Conservation (phyloP, 1,140 invertebrate species). For the Aphaenogaster floridana region DNA sequence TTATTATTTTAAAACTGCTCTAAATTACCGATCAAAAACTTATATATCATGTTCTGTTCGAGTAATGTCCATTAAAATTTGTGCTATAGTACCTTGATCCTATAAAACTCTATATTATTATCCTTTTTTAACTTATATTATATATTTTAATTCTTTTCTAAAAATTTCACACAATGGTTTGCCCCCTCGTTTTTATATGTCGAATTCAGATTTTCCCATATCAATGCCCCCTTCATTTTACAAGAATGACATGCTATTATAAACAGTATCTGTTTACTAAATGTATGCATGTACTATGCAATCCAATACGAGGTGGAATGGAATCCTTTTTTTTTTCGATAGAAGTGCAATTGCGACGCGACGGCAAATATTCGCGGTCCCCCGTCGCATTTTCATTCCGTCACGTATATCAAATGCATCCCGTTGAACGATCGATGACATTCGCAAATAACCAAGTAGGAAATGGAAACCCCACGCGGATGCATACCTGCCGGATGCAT, state of each 20-base stretch:
- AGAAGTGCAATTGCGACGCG: background rate
- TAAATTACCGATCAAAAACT: background rate
- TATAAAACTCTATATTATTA: background rate
- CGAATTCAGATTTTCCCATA: background rate
- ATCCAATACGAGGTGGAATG: background rate
- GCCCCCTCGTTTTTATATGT: background rate
- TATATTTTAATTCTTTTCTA: background rate
- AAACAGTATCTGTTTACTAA: conserved; percentile 29
- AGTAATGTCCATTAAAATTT: background rate
- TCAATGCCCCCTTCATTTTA: background rate
- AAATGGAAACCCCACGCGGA: conserved; percentile 46
- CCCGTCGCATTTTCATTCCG: conserved; percentile 21
- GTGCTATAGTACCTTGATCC: background rate
- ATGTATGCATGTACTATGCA: background rate
- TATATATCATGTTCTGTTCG: background rate
- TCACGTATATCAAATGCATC: conserved; percentile 33
- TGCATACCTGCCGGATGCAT: conserved; percentile 47
- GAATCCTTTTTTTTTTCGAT: background rate
- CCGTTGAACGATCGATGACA: conserved; percentile 51
- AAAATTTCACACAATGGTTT: background rate
- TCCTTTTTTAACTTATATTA: too few relatives aligned
- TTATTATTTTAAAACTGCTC: background rate
- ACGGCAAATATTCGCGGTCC: conserved; percentile 11
- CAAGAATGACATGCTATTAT: background rate
- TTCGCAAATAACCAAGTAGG: conserved; percentile 53